Conservation (phyloP, 2,113 vertebrate species). For the Tichodroma muraria region DNA sequence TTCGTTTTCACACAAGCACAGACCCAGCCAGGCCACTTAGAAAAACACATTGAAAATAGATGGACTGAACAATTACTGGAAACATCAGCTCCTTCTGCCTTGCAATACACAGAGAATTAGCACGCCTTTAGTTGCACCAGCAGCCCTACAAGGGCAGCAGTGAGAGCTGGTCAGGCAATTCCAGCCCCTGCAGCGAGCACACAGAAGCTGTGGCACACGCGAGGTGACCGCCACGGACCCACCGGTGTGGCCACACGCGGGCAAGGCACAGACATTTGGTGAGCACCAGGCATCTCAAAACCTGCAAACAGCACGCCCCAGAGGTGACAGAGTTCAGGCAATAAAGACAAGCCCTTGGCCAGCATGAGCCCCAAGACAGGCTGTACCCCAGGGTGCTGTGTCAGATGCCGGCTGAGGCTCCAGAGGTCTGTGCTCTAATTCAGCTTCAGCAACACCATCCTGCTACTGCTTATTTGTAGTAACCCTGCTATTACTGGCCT, state of each 20-base stretch:
- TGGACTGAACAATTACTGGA: not conserved
- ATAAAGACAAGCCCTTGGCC: not conserved
- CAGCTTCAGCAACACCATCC: not conserved
- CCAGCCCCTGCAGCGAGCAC: not conserved
- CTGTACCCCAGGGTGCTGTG: not conserved
- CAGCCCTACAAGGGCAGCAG: not conserved
- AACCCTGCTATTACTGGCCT: not conserved
- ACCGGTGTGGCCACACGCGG: accelerated
- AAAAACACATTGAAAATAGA: not conserved
- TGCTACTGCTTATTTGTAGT: not conserved
- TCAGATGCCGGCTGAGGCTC: not conserved
- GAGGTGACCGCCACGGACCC: not conserved
- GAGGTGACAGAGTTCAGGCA: not conserved
- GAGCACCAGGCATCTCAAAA: not conserved
- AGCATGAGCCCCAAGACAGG: not conserved
- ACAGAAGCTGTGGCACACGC: accelerated
- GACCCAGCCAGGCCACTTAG: not conserved
- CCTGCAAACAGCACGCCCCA: not conserved
- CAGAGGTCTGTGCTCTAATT: not conserved
- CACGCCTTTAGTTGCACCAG: not conserved
- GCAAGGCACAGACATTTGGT: accelerated
- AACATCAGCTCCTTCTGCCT: not conserved
- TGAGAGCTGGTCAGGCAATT: accelerated
- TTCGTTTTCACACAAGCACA: not conserved
- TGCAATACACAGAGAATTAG: accelerated